Conservation (phyloP, 2,888 invertebrate genomes). For the Chaitophorus viminalis region DNA sequence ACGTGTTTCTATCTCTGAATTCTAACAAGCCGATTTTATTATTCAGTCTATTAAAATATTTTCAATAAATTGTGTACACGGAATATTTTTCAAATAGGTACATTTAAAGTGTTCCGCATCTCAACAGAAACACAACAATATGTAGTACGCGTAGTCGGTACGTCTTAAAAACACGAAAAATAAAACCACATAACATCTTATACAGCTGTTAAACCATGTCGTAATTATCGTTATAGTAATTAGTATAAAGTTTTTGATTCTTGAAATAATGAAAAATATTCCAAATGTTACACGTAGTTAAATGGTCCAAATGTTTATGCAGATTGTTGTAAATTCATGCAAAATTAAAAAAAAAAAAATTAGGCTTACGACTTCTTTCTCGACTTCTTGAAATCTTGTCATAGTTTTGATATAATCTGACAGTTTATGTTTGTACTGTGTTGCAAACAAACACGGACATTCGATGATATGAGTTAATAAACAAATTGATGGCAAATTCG, state of each 20-base stretch:
- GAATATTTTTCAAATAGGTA: background rate
- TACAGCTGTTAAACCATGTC: background rate
- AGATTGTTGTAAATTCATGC: background rate
- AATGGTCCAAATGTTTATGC: too few species aligned
- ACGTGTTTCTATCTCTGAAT: too few species aligned
- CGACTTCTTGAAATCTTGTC: constrained; percentile 70
- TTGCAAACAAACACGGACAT: constrained; percentile 72
- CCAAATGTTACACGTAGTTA: too few species aligned
- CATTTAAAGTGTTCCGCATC: background rate
- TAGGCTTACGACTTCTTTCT: constrained; percentile 69
- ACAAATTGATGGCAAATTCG: constrained; percentile 68
- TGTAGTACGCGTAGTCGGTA: background rate
- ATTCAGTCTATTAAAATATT: too few species aligned
- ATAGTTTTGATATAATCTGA: constrained; percentile 69
- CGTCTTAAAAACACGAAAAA: background rate
- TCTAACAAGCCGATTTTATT: too few species aligned
- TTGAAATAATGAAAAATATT: too few species aligned
- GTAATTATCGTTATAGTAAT: background rate
- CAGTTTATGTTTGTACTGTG: constrained; percentile 66
- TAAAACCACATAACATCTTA: background rate
- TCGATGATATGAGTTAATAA: constrained; percentile 68
- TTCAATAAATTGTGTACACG: background rate
- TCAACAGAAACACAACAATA: too few species aligned
- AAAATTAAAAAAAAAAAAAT: background rate
- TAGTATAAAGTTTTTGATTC: too few species aligned